phyloP scores from a whole-genome alignment of 2,888 invertebrate genomes.

The Lycocerus yunnanus region DNA sequence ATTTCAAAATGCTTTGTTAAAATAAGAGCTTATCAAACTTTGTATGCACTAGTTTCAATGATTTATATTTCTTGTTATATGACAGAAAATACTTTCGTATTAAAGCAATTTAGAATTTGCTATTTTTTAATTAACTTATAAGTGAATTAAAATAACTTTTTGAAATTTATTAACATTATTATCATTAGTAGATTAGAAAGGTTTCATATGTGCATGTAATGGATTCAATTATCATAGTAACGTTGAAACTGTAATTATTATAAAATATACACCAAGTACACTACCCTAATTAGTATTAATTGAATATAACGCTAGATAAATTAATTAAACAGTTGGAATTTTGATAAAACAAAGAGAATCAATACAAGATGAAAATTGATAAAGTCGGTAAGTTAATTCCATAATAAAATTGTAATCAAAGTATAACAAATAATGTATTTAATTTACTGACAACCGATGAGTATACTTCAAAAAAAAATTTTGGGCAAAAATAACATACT shows the following conservation, averaged over 20 bases:
- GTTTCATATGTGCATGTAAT: background rate
- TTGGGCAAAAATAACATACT: background rate
- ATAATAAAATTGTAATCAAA: background rate
- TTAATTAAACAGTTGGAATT: background rate
- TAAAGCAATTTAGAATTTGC: background rate
- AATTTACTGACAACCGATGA: background rate
- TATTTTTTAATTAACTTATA: background rate
- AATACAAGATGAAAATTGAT: background rate
- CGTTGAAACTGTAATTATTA: background rate
- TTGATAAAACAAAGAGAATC: background rate
- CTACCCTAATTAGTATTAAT: background rate
- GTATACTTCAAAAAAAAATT: background rate
- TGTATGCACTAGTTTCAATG: background rate
- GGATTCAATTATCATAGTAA: background rate
- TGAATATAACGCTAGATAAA: background rate
- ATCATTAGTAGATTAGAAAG: background rate
- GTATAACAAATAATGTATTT: background rate
- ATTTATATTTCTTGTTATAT: background rate
- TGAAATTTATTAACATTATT: background rate
- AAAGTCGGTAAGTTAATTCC: background rate
- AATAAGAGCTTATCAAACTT: background rate
- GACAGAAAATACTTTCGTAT: background rate
- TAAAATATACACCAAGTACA: background rate
- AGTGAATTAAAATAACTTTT: background rate
- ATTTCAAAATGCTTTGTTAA: background rate